Percentiles rank a stretch among this genome's conserved stretches.
Evolutionary conservation across 2,113 vertebrate genomes (phyloP).

Genomic region (Nyctereutes procyonoides): DNA sequence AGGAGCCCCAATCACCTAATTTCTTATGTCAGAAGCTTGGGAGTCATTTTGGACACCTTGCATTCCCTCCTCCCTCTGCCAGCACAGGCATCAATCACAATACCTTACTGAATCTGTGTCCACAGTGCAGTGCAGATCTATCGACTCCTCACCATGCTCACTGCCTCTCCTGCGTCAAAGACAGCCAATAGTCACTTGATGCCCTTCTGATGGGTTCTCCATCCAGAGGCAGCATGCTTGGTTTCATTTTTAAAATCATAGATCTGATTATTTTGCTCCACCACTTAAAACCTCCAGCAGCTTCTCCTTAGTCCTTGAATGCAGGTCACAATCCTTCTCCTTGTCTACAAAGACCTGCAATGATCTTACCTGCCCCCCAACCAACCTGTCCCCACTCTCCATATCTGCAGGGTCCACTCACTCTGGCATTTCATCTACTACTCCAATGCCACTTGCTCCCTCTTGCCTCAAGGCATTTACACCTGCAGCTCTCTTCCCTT

Average conservation of each 20-base stretch:
- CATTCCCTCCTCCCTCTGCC: background rate
- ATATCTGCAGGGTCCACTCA: background rate
- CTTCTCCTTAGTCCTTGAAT: background rate
- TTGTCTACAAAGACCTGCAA: background rate
- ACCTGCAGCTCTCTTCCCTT: background rate
- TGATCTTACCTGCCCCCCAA: background rate
- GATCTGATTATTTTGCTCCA: background rate
- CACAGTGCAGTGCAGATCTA: background rate
- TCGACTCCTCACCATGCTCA: too few relatives aligned
- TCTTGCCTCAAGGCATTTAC: background rate
- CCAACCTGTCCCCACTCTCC: fast-evolving
- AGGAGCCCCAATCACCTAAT: background rate
- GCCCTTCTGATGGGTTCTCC: background rate
- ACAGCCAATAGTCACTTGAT: fast-evolving
- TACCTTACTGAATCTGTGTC: background rate
- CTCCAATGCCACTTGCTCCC: fast-evolving
- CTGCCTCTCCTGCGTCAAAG: background rate
- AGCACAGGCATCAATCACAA: background rate
- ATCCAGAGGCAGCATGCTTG: background rate
- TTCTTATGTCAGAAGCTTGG: background rate
- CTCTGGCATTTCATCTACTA: background rate
- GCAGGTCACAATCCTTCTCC: background rate
- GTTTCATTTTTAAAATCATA: background rate
- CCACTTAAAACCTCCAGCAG: background rate
- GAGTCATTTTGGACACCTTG: background rate